Percentiles rank a stretch among this genome's conserved stretches.
Evolutionary conservation across 2,113 vertebrate species (phyloP).

Genomic region (Lepidothrix coronata): DNA sequence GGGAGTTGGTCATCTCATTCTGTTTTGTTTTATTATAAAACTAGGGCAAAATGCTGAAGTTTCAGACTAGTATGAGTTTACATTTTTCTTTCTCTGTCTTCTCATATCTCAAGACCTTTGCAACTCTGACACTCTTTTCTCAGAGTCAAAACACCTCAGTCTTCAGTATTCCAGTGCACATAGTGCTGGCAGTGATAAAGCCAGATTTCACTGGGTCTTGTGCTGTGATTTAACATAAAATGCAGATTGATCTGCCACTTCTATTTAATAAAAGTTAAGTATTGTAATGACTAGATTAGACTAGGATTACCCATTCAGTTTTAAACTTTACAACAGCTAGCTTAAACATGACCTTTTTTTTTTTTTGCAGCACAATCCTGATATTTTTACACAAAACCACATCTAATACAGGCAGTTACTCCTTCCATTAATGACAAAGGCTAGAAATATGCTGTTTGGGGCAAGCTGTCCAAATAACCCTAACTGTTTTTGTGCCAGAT

Average conservation of each 20-base stretch:
- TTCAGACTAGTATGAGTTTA: neutral
- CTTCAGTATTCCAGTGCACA: neutral
- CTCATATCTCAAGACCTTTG: neutral
- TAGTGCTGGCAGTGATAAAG: neutral
- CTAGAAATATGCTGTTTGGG: neutral
- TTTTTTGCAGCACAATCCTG: neutral
- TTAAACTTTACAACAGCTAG: neutral
- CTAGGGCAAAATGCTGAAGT: neutral
- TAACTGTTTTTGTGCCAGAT: neutral
- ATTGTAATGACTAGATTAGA: neutral
- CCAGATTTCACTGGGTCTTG: neutral
- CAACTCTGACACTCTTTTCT: neutral
- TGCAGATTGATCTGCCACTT: neutral
- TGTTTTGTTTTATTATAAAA: neutral
- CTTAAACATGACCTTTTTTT: neutral
- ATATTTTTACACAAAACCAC: neutral
- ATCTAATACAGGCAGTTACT: neutral
- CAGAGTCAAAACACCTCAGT: neutral
- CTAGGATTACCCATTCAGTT: neutral
- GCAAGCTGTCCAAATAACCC: slow-evolving; percentile 5
- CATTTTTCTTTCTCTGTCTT: neutral
- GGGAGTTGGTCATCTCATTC: neutral
- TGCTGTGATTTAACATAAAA: neutral
- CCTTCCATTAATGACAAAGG: neutral
- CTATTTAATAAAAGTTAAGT: neutral